phyloP scores from a whole-genome alignment of 2,888 invertebrate genomes.

The Uropetala carovei region DNA sequence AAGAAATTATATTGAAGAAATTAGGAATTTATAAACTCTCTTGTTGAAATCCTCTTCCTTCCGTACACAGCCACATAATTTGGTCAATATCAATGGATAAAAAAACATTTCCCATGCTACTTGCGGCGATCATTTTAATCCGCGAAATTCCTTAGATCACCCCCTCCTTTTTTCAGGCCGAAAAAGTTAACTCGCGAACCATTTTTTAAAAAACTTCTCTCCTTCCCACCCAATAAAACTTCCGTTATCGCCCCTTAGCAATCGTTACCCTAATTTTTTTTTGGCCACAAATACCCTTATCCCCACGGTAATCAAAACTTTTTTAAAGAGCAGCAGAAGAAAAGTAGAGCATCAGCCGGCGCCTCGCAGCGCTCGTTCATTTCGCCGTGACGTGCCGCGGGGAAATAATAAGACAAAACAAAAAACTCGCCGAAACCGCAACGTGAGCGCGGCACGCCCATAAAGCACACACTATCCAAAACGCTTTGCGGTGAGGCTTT shows the following conservation, averaged over 20 bases:
- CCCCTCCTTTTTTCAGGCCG: not conserved
- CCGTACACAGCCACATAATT: not conserved
- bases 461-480: constrained; percentile 60
- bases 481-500: constrained; percentile 58
- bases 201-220: not conserved
- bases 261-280: not conserved
- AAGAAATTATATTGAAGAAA: not conserved
- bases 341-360: constrained; percentile 44
- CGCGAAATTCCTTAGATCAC: too few relatives aligned
- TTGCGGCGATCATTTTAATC: not conserved
- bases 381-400: not conserved
- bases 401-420: not conserved
- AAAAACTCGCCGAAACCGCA: constrained; percentile 37
- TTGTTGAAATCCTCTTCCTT: not conserved
- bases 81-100: not conserved
- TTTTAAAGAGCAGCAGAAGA: not conserved
- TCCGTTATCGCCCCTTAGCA: not conserved
- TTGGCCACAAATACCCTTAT: not conserved
- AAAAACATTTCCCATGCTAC: not conserved
- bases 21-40: not conserved
- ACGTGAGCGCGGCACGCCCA: constrained; percentile 46
- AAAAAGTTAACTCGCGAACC: not conserved
- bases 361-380: constrained; percentile 8
- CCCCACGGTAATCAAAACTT: not conserved
- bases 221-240: not conserved